A percentile compares a stretch with the other conserved stretches of the same genome.
These are phyloP conservation scores for Sturmia bella DNA, from an alignment of 2,888 invertebrate genomes.

Conservation along the genomic window DNA sequence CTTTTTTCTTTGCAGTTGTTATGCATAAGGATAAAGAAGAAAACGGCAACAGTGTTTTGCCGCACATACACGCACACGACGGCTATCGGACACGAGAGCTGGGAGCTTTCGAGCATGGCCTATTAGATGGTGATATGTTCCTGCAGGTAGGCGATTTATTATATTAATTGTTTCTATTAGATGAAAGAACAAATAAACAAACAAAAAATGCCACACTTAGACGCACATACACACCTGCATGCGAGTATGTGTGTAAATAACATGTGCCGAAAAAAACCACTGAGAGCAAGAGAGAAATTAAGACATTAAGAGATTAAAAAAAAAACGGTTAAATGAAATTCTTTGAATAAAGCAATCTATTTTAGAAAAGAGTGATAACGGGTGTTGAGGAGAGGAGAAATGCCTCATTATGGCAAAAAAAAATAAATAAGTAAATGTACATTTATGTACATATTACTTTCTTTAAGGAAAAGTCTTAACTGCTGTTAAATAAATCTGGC, in stretches of 20 bases:
- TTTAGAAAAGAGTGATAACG: no score
- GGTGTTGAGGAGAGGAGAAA: no score
- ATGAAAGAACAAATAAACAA: neutral
- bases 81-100: conserved; percentile 87
- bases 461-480: no score
- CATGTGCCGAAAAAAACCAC: neutral
- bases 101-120: conserved; percentile 93
- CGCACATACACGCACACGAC: conserved; percentile 85
- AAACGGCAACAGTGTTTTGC: conserved; percentile 84
- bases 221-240: neutral
- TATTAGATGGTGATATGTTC: conserved; percentile 97
- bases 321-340: no score
- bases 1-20: conserved; percentile 88
- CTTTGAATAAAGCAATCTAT: no score
- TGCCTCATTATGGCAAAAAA: no score
- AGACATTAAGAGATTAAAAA: neutral
- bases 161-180: conserved; percentile 6
- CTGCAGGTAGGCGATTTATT: conserved; percentile 89
- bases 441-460: no score
- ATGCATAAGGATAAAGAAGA: conserved; percentile 98
- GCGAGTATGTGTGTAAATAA: neutral
- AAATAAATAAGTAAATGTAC: no score
- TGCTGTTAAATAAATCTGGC: no score
- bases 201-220: neutral
- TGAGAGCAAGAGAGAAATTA: neutral